Base-by-base conservation (phyloP, 2,888 invertebrate species). In the Asteroscopus sphinx region DNA sequence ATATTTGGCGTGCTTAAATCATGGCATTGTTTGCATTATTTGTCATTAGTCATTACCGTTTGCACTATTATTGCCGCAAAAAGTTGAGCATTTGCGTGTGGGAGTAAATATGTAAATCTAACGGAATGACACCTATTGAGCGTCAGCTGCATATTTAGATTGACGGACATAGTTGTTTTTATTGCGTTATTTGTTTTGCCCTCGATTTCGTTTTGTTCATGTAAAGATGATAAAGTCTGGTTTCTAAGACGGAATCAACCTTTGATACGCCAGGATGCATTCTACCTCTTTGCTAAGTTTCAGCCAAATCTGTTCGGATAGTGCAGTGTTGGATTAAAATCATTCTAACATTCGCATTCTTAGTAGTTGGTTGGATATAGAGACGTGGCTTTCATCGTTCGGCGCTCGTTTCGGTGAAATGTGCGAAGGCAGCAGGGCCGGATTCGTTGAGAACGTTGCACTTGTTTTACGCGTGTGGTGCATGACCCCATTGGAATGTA, bases 401-500 rank as follows among this genome's bases (percentile, higher is more conserved):
- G 44, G 17, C 25, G 59, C 40, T 67, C 47, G 62, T 41, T 70
- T 70, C 68, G 65, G 71, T 62, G 64, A 68, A 75, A 77, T 77
- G 77, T 74, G 77, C 73, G 68, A 76, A 75, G 70, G 74, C 66
- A 70, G 60, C 69, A 77, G 74, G 76, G 77, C 72, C 71, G 71
- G 72, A 73, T 70, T 73, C 66, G 68, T 62, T 60, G 70, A 76
- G 81, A 83, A 78, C 87, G 85, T 82, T 90, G 92, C 91, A 90
- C 89, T 92, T 91, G 92, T 90, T 90, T 88, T 87, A 89, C 84
- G 89, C 90, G 87, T 85, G 86, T 90, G 92, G 92, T 89, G 89
- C 92, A 92, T 93, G 94, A 93, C 93, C 93, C 91, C 92, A 77
- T 77, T 81, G 93, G 93, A 92, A 93, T 93, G 93, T 86, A 85